A percentile compares a stretch with the other conserved stretches of the same genome.
These are phyloP conservation scores for Arge pagana DNA, from an alignment of 2,888 invertebrate genomes.

Conservation along the genomic window DNA sequence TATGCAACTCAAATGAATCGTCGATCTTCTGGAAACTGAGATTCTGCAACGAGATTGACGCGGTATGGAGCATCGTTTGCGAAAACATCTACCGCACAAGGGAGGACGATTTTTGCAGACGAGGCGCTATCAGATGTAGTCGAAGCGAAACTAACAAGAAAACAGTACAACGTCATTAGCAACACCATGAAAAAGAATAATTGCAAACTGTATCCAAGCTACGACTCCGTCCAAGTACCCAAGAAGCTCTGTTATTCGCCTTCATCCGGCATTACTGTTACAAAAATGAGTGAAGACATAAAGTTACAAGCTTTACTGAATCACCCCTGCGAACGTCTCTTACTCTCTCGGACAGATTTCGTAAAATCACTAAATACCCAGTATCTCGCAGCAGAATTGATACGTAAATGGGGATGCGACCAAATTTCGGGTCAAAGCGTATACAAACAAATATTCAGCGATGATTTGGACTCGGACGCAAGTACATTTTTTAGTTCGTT, in stretches of 20 bases:
- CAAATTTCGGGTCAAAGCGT: slow-evolving; percentile 28
- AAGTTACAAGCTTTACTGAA: slow-evolving; percentile 30
- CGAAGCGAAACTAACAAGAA: slow-evolving; percentile 21
- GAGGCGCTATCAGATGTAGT: slow-evolving; percentile 23
- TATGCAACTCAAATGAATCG: not conserved
- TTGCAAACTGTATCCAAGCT: slow-evolving; percentile 9
- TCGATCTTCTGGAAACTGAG: not conserved
- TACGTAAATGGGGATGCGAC: slow-evolving; percentile 31
- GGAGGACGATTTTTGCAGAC: slow-evolving; percentile 15
- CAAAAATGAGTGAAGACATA: slow-evolving; percentile 28
- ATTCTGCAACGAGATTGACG: slow-evolving; percentile 1
- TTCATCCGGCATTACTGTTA: slow-evolving; percentile 22
- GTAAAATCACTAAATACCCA: slow-evolving; percentile 16
- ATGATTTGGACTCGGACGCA: slow-evolving; percentile 14
- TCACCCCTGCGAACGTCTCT: slow-evolving; percentile 27
- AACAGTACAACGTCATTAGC: slow-evolving; percentile 18
- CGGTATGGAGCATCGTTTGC: slow-evolving; percentile 7
- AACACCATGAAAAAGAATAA: slow-evolving; percentile 9
- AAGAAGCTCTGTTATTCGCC: slow-evolving; percentile 13
- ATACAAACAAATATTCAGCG: slow-evolving; percentile 22
- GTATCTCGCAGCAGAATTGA: slow-evolving; percentile 18
- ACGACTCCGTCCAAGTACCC: slow-evolving; percentile 14
- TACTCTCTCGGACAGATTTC: slow-evolving; percentile 24
- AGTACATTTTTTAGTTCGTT: slow-evolving; percentile 19
- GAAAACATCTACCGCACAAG: slow-evolving; percentile 4